These are phyloP conservation scores for Manduca sexta DNA, from an alignment of 1,140 invertebrate species.

Conservation along the genomic window DNA sequence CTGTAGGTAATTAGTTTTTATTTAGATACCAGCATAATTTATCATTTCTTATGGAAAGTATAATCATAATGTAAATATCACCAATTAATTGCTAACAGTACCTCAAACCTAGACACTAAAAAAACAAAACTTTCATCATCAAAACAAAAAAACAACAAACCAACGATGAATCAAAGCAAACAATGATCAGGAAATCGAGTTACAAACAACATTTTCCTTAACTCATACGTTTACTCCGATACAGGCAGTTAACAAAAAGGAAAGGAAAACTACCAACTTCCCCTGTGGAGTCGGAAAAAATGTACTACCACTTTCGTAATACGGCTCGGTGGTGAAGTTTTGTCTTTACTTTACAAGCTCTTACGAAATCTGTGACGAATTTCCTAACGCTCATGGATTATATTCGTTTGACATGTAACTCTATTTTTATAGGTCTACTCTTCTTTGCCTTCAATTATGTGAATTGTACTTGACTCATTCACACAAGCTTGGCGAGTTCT, in stretches of 20 bases:
- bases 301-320: not conserved
- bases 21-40: no score
- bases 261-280: not conserved
- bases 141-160: not conserved
- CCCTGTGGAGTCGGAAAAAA: not conserved
- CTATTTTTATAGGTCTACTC: no score
- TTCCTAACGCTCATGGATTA: not conserved
- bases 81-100: no score
- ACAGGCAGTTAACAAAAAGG: not conserved
- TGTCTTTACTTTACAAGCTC: not conserved
- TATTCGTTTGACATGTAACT: no score
- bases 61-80: no score
- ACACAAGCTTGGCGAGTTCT: no score
- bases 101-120: no score
- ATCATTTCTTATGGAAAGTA: no score
- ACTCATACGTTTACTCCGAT: not conserved
- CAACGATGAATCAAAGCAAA: not conserved
- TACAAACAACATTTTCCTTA: not conserved
- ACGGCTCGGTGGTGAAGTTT: not conserved
- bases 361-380: not conserved
- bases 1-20: no score
- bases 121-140: not conserved
- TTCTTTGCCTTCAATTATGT: no score
- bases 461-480: no score
- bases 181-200: constrained; percentile 1